Base-by-base conservation (phyloP, 2,113 vertebrate genomes). In the Dicerorhinus sumatrensis region DNA sequence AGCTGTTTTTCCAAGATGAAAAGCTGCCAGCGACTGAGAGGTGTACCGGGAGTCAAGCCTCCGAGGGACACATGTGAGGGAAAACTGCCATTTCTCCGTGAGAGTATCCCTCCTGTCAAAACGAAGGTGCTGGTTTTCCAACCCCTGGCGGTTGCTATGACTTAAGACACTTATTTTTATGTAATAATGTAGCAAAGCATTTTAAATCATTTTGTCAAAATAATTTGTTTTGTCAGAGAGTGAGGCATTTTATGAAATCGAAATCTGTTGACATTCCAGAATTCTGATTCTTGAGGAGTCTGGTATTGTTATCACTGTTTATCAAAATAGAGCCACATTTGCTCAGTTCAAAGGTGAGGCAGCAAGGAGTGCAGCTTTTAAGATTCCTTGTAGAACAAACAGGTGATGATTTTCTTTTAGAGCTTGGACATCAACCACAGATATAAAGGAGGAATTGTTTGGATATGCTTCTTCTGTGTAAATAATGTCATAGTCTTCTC, bases 141-240 rank as follows among this genome's bases (percentile, higher is more conserved):
- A 76, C 21, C 8, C 54, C 33, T 72, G n/a, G 21, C 36, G 23
- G 46, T 95, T 72, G 25, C 73, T 91, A 1, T 79, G 62, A 48
- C 62, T 92, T 58, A 36, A 8, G 27, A 84, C 31, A 6, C 39
- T 73, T 46, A 83, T 54, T 85, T 56, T 96, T 87, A 72, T 92
- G n/a, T 56, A 83, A 42, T 82, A 33, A 82, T 60, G 42, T 91
- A 85, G 33, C 46, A 92, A 72, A 63, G 21, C 65, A 92, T 75
- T 86, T 87, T 67, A n/a, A 67, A 27, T 82, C 18, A 58, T 81
- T 96, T 87, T 73, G 36, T 96, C 56, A 14, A 48, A 80, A n/a
- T 73, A 80, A 33, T 70, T 94, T 36, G n/a, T 91, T 62, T 95
- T 81, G 8, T 81, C 36, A 75, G 46, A 76, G 25, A 75, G 31